A percentile compares a stretch with the other conserved stretches of the same genome.
These are phyloP conservation scores for Hyalella azteca DNA, from an alignment of 2,888 invertebrate species.

Conservation along the genomic window DNA sequence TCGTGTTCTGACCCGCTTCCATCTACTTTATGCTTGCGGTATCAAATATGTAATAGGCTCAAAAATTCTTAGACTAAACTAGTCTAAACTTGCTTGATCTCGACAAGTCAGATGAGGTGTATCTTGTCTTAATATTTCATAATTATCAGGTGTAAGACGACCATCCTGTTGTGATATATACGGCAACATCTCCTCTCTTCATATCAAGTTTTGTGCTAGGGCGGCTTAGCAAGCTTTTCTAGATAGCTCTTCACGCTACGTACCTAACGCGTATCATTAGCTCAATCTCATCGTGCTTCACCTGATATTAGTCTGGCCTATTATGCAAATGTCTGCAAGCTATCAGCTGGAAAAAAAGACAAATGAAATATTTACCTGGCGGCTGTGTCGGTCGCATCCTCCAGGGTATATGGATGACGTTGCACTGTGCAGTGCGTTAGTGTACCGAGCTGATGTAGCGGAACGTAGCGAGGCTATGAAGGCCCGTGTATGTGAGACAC, in stretches of 20 bases:
- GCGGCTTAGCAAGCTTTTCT: no score
- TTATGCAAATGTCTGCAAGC: slow-evolving; percentile 30
- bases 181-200: background rate
- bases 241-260: no score
- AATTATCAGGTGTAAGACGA: background rate
- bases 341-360: slow-evolving; percentile 10
- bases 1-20: no score
- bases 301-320: slow-evolving; percentile 9
- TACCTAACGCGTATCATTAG: slow-evolving; percentile 10
- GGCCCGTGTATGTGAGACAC: no score
- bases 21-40: no score
- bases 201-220: no score
- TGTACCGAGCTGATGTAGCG: no score
- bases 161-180: background rate
- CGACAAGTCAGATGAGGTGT: background rate
- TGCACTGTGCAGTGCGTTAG: no score
- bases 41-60: no score
- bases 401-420: no score
- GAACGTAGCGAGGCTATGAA: no score
- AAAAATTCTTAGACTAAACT: no score
- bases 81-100: background rate
- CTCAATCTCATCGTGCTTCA: slow-evolving; percentile 11
- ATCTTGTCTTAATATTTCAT: background rate
- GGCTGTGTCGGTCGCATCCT: background rate
- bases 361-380: background rate